These are phyloP conservation scores for Drosophila prosaltans DNA, from an alignment of 1,140 invertebrate species.

Conservation along the genomic window DNA sequence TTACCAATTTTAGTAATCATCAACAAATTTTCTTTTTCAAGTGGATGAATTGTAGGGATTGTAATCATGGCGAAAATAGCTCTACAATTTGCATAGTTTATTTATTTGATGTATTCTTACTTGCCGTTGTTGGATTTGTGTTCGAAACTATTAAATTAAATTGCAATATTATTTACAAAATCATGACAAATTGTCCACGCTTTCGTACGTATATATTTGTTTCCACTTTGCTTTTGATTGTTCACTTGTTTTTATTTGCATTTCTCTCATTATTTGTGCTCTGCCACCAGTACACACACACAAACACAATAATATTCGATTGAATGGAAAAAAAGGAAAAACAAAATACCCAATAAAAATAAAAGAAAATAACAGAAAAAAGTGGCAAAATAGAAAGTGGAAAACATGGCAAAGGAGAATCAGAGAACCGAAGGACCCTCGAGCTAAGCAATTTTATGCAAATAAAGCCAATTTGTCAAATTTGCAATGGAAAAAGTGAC, in stretches of 20 bases:
- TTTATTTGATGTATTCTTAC: too few species aligned
- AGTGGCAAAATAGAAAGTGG: not conserved
- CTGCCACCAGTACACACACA: not conserved
- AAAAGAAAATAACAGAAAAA: not conserved
- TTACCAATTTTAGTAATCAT: too few species aligned
- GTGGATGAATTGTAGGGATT: too few species aligned
- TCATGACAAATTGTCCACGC: conserved; percentile 6
- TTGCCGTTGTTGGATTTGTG: too few species aligned
- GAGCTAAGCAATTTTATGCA: conserved; percentile 17
- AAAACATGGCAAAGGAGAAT: not conserved
- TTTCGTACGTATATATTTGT: not conserved
- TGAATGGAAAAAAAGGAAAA: not conserved
- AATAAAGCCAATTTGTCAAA: conserved; percentile 8
- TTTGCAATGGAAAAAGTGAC: not conserved
- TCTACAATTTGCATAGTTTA: too few species aligned
- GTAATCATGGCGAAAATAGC: not conserved
- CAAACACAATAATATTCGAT: conserved; percentile 8
- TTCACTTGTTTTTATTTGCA: conserved; percentile 16
- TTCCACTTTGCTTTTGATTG: conserved; percentile 18
- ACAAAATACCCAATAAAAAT: not conserved
- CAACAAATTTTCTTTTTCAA: not conserved
- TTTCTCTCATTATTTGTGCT: conserved; percentile 24
- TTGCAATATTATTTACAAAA: conserved; percentile 18
- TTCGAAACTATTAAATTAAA: not conserved
- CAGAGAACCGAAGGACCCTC: not conserved